A percentile compares a stretch with the other conserved stretches of the same genome.
Evolutionary conservation across 2,888 invertebrate species (phyloP).

Genomic region (Andrena bucephala): DNA sequence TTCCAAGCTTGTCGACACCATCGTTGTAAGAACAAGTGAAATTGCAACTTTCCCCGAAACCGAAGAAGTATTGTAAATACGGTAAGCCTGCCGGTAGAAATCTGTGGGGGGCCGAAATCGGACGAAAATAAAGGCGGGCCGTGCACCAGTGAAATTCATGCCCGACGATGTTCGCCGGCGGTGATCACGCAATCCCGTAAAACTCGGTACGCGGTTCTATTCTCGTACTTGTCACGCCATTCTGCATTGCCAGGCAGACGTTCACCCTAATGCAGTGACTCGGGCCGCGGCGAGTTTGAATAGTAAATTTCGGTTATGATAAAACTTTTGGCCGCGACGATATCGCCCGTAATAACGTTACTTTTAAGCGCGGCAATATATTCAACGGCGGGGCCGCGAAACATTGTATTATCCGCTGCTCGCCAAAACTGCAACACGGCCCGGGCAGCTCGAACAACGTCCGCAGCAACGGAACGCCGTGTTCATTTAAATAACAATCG

Average conservation of each 20-base stretch:
- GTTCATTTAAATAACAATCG: conserved; percentile 55
- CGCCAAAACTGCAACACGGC: conserved; percentile 26
- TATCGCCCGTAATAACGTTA: conserved; percentile 61
- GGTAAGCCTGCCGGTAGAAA: conserved; percentile 38
- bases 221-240: conserved; percentile 82
- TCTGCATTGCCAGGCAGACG: conserved; percentile 80
- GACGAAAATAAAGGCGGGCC: conserved; percentile 64
- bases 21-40: neutral
- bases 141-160: conserved; percentile 76
- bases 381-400: conserved; percentile 35
- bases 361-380: conserved; percentile 59
- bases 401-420: conserved; percentile 43
- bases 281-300: conserved; percentile 63
- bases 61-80: neutral
- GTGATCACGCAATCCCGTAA: conserved; percentile 81
- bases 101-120: conserved; percentile 60
- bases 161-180: conserved; percentile 76
- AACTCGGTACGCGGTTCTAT: conserved; percentile 80
- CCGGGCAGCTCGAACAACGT: neutral
- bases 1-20: neutral
- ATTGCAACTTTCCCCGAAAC: neutral
- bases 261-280: conserved; percentile 77
- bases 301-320: conserved; percentile 73
- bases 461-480: neutral
- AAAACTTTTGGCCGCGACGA: conserved; percentile 60